Evolutionary conservation across 2,113 vertebrate genomes (phyloP).

Genomic region (Sylvietta virens): DNA sequence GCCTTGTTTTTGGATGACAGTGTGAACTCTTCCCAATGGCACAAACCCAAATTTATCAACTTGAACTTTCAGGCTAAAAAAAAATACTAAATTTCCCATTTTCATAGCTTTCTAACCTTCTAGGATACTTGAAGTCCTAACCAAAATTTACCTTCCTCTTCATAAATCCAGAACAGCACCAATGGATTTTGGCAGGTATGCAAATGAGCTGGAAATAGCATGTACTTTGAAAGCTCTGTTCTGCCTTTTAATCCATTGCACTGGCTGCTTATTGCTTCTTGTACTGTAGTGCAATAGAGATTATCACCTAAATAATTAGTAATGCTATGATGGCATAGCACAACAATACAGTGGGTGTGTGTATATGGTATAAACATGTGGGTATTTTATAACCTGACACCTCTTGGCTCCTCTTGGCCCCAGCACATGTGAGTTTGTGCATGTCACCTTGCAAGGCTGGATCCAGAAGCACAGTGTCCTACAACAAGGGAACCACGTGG

Average conservation of each 20-base stretch:
- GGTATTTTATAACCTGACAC: constrained; percentile 25
- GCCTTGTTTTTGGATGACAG: background rate
- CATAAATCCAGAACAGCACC: background rate
- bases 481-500: fast-evolving
- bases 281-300: background rate
- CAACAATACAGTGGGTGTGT: background rate
- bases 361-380: constrained; percentile 35
- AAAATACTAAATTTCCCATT: background rate
- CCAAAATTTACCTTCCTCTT: background rate
- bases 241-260: constrained; percentile 26
- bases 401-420: background rate
- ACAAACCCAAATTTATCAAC: background rate
- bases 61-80: background rate
- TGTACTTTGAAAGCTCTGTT: constrained; percentile 24
- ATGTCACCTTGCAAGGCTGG: background rate
- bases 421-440: background rate
- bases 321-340: background rate
- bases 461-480: background rate
- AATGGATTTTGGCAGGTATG: background rate
- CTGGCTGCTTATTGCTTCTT: background rate
- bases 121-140: background rate
- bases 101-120: background rate
- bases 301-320: constrained; percentile 48
- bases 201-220: constrained; percentile 42
- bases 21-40: background rate